phyloP scores from a whole-genome alignment of 2,888 invertebrate genomes.

The Rhamphomyia laevipes region DNA sequence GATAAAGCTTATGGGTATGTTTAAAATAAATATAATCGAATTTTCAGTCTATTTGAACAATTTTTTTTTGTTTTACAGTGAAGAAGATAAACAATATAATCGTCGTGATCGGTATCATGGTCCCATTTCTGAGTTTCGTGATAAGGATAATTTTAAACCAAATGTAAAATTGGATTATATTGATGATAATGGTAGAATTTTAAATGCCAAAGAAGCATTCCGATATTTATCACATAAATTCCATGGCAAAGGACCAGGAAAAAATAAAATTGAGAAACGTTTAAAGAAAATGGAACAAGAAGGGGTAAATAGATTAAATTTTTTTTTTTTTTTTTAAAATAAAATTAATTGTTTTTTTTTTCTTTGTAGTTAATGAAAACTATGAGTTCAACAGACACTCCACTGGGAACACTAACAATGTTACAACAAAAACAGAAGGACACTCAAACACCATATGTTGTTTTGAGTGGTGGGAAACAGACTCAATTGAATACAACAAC shows the following conservation, averaged over 20 bases:
- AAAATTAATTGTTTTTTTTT: background rate
- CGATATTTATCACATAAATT: constrained; percentile 94
- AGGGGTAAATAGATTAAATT: constrained; percentile 45
- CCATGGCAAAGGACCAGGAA: constrained; percentile 98
- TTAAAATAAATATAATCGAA: background rate
- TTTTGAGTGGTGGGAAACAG: constrained; percentile 81
- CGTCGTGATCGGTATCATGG: constrained; percentile 65
- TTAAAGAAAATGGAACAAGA: constrained; percentile 90
- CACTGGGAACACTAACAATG: constrained; percentile 87
- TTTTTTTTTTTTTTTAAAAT: too few relatives aligned
- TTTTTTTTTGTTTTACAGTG: constrained; percentile 38
- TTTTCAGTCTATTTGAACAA: constrained; percentile 6
- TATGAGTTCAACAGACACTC: constrained; percentile 97
- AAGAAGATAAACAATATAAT: constrained; percentile 71
- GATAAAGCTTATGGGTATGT: constrained; percentile 58
- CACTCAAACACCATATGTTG: constrained; percentile 83
- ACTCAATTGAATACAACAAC: constrained; percentile 24
- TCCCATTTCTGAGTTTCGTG: constrained; percentile 82
- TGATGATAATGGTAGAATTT: constrained; percentile 86
- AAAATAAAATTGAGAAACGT: constrained; percentile 95
- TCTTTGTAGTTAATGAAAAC: constrained; percentile 73
- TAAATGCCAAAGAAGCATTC: constrained; percentile 94
- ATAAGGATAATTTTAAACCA: constrained; percentile 82
- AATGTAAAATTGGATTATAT: constrained; percentile 94
- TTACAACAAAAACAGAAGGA: constrained; percentile 92